Conservation (phyloP, 2,797 vertebrate genomes). For the Mallotus villosus region DNA sequence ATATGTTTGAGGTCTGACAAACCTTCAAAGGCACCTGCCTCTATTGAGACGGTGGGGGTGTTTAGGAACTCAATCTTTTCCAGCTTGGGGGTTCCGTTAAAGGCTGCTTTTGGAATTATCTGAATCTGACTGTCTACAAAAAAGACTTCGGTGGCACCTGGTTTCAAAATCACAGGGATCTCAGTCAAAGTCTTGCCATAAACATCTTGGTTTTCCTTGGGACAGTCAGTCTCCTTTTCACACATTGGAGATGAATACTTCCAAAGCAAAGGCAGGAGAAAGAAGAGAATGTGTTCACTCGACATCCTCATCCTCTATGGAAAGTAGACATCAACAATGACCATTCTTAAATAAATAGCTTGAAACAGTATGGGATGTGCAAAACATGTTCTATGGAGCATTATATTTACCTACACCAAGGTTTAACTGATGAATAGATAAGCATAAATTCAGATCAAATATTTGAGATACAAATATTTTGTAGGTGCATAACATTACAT, state of each 20-base stretch:
- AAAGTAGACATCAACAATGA: slow-evolving; percentile 1
- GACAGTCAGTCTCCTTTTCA: background rate
- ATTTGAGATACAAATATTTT: too few species aligned
- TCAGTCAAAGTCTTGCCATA: slow-evolving; percentile 53
- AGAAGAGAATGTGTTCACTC: slow-evolving; percentile 20
- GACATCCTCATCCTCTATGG: slow-evolving; percentile 51
- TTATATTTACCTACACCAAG: too few species aligned
- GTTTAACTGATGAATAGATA: too few species aligned
- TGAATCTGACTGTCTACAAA: slow-evolving; percentile 70
- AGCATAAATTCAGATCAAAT: too few species aligned
- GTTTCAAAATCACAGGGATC: slow-evolving; percentile 60
- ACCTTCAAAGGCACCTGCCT: slow-evolving; percentile 78
- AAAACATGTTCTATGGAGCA: background rate
- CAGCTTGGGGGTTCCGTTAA: slow-evolving; percentile 68
- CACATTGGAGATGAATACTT: slow-evolving; percentile 25
- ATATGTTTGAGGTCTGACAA: slow-evolving; percentile 60
- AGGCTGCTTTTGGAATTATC: slow-evolving; percentile 68
- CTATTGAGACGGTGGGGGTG: slow-evolving; percentile 63
- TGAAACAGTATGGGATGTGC: background rate
- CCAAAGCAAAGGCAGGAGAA: slow-evolving; percentile 55
- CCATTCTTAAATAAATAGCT: background rate
- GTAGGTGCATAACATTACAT: too few species aligned
- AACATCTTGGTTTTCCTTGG: slow-evolving; percentile 52
- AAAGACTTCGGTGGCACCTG: slow-evolving; percentile 65
- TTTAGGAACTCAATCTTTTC: slow-evolving; percentile 70